phyloP scores from a whole-genome alignment of 2,797 vertebrate genomes.

The Scyliorhinus canicula region DNA sequence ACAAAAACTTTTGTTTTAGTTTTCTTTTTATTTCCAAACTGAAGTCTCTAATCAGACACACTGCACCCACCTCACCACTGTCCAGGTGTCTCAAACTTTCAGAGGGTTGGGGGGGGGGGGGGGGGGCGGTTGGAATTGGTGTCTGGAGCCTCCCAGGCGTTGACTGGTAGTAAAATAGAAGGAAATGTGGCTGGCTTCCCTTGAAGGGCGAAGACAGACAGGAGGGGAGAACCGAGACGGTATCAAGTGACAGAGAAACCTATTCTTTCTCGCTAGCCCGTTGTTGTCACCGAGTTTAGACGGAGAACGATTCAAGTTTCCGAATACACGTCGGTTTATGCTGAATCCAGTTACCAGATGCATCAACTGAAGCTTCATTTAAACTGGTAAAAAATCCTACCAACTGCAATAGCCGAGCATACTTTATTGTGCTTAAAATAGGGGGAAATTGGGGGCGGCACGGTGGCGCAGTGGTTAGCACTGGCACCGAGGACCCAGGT shows the following conservation, averaged over 20 bases:
- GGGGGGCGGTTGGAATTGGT: background rate
- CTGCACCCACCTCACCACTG: background rate
- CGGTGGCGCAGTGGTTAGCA: too few relatives aligned
- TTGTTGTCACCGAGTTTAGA: background rate
- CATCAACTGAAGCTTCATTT: background rate
- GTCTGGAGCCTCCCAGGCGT: background rate
- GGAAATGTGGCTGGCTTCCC: background rate
- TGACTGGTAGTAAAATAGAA: background rate
- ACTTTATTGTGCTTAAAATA: background rate
- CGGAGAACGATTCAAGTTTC: background rate
- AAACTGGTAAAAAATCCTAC: background rate
- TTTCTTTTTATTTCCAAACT: background rate
- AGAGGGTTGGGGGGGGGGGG: background rate
- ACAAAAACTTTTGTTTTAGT: background rate
- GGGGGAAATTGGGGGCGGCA: too few relatives aligned
- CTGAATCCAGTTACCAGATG: background rate
- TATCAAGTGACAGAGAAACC: conserved; percentile 8
- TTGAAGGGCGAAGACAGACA: background rate
- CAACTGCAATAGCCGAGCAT: background rate
- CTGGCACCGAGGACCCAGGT: too few relatives aligned
- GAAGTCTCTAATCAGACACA: background rate
- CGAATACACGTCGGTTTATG: background rate
- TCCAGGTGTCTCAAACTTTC: background rate
- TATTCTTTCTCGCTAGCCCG: background rate
- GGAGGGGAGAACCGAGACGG: background rate